Base-by-base conservation (phyloP, 1,140 invertebrate species). In the Aethina tumida region DNA sequence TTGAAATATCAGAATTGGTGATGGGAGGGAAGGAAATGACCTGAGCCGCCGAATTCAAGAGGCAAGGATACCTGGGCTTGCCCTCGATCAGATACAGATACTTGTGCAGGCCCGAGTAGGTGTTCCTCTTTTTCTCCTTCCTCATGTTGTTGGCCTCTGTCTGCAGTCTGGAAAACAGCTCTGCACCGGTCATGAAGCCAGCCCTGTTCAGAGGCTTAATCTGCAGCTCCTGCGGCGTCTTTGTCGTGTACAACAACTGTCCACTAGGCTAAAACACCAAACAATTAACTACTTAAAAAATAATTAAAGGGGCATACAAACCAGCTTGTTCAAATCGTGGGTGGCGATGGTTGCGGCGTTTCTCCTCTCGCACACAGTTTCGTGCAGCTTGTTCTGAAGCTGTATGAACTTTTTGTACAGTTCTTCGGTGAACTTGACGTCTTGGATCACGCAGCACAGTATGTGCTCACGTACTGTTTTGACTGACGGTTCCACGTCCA, bases 21-120 rank as follows among this genome's bases (percentile, higher is more conserved):
- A 90, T 81, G 1, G 85, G 85, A 32, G 85, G 84, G 55, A 90
- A 81, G 13, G 84, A 87, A 43, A 90, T 77, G 1, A 84, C 79
- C 38, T 65, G 67, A 3, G 68, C 66, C 12, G 62, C 62, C 6
- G 63, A 56, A 59, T 84, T 78, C 34, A 76, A 39, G 16, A 89
- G 54, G 54, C 77, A 86, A 0, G 84, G 79, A 58, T 78, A 88
- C 8, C 73, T 47, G 4, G 67, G 55, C 58, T 84, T 83, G 27
- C 79, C 80, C 60, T 85, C 81, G 22, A 90, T 54, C 15, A 88
- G 52, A 55, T 86, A 79, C 28, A 90, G 58, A 64, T 83, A 82
- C 71, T 83, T 85, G 52, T 88, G 81, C 49, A 88, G 75, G 6
- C 84, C 84, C 12, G 81, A 81, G 53, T 82, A 78, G 5, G 76